Evolutionary conservation across 2,888 invertebrate species (phyloP).

Genomic region (Sepioteuthis lessoniana): DNA sequence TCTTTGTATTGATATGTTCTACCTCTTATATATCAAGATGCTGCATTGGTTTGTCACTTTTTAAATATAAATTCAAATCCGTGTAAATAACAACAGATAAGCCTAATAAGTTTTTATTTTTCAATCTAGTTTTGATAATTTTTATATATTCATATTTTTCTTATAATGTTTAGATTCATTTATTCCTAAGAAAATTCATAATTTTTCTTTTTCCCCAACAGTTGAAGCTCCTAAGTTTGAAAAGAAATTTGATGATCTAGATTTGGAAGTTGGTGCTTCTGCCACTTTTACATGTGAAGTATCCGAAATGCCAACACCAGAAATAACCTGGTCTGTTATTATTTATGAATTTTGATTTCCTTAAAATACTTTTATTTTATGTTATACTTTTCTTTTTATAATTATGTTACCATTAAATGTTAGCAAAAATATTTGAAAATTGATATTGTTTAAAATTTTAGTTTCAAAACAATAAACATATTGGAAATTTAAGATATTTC

Average conservation of each 20-base stretch:
- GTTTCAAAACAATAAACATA: no score
- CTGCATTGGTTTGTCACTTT: background rate
- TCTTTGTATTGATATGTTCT: no score
- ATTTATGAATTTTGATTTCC: background rate
- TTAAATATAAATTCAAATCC: background rate
- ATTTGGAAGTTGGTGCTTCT: conserved; percentile 67
- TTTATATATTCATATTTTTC: background rate
- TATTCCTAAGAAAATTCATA: background rate
- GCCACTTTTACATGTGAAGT: conserved; percentile 69
- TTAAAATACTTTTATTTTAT: no score
- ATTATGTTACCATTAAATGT: no score
- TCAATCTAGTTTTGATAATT: no score
- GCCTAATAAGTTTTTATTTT: no score
- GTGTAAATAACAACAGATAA: background rate
- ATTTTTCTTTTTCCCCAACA: conserved; percentile 56
- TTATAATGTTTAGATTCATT: background rate
- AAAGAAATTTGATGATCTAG: conserved; percentile 64
- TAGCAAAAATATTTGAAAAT: no score
- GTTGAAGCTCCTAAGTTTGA: conserved; percentile 68
- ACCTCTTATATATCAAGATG: no score
- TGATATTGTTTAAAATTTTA: no score
- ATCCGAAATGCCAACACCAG: conserved; percentile 70
- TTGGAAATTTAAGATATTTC: no score
- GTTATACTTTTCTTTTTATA: no score
- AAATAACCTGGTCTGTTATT: conserved; percentile 68